Evolutionary conservation across 2,797 vertebrate genomes (phyloP).

Genomic region (Anas flavirostris): DNA sequence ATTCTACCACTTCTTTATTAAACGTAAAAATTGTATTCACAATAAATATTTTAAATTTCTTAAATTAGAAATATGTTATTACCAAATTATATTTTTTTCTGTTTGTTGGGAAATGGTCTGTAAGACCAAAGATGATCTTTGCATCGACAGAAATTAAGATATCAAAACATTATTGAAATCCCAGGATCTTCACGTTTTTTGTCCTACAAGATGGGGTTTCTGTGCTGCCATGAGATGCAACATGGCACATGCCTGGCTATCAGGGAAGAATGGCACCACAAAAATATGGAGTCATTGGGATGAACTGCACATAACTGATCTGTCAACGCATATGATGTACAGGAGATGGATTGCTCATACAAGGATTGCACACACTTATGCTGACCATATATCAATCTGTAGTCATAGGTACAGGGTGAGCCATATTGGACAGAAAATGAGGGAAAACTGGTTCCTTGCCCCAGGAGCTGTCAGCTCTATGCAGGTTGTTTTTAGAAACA

Average conservation of each 20-base stretch:
- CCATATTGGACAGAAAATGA: neutral
- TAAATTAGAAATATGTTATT: neutral
- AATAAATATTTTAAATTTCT: neutral
- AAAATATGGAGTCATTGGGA: neutral
- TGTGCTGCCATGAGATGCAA: too few relatives aligned
- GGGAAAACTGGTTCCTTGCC: neutral
- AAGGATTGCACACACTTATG: neutral
- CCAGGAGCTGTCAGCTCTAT: neutral
- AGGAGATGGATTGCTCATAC: too few relatives aligned
- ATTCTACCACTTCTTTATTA: neutral
- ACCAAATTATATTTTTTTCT: neutral
- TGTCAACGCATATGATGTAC: neutral
- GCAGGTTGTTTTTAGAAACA: neutral
- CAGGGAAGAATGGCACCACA: neutral
- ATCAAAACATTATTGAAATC: neutral
- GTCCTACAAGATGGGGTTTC: neutral
- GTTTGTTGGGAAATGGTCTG: neutral
- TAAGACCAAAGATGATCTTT: neutral
- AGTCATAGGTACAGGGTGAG: neutral
- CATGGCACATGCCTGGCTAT: neutral
- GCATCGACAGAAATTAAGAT: neutral
- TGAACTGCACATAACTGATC: neutral
- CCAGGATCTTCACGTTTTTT: neutral
- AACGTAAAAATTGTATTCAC: neutral
- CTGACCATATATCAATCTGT: neutral